phyloP scores from a whole-genome alignment of 1,140 invertebrate genomes.

The Drosophila yakuba region DNA sequence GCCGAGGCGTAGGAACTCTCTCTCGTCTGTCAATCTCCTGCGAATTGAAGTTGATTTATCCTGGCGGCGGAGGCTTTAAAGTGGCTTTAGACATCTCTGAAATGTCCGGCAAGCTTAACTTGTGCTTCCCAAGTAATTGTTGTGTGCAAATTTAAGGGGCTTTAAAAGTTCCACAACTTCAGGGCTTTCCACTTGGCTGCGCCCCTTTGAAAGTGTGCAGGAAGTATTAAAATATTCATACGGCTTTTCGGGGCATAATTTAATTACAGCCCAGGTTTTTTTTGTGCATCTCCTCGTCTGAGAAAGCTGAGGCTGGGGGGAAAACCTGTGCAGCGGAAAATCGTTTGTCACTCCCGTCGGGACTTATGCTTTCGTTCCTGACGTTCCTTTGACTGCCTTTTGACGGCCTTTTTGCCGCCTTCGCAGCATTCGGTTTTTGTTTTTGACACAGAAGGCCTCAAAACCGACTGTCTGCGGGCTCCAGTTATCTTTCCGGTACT shows the following conservation, averaged over 20 bases:
- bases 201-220: slow-evolving; percentile 25
- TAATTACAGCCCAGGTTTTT: slow-evolving; percentile 20
- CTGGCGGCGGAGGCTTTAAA: slow-evolving; percentile 30
- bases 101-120: slow-evolving; percentile 20
- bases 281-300: background rate
- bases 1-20: slow-evolving; percentile 32
- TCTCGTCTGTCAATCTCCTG: slow-evolving; percentile 34
- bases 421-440: slow-evolving; percentile 36
- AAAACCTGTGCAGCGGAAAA: slow-evolving; percentile 36
- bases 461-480: slow-evolving; percentile 30
- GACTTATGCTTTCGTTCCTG: slow-evolving; percentile 26
- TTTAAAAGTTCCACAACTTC: slow-evolving; percentile 1
- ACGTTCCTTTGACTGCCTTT: slow-evolving; percentile 30
- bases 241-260: slow-evolving; percentile 28
- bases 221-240: slow-evolving; percentile 42
- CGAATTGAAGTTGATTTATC: slow-evolving; percentile 52
- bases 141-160: background rate
- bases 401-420: slow-evolving; percentile 9
- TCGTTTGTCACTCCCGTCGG: slow-evolving; percentile 38
- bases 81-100: slow-evolving; percentile 27
- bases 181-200: slow-evolving; percentile 11
- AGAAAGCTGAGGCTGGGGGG: background rate
- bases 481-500: slow-evolving; percentile 7
- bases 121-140: slow-evolving; percentile 14
- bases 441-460: slow-evolving; percentile 38